Evolutionary conservation across 2,888 invertebrate genomes (phyloP), one percentile per base, ranked within the genome.

Genomic region (Neuroscelio doddi): DNA sequence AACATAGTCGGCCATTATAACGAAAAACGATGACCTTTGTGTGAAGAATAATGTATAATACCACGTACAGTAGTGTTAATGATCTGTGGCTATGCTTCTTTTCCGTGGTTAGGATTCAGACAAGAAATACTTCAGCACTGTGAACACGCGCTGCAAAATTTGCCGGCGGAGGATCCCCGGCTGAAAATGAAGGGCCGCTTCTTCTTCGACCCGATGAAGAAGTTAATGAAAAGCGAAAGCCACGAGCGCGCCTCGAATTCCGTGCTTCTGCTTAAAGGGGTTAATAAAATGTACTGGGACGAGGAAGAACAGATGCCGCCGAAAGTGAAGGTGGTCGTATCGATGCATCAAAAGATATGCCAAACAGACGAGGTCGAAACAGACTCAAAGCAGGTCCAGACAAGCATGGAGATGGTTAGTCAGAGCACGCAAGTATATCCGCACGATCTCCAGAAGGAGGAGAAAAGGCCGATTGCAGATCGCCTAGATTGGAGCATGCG

Each of bases 81-180:
- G 57, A 39, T 49, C 58, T 29, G 52, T 29, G 51, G 63, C 9
- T 27, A 12, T 32, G 41, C 38, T 59, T 38, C 62, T 53, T 64
- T 63, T 71, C 52, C 66, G 47, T 61, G 52, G 46, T 53, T 65
- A 84, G 84, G 84, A 76, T 84, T 82, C 73, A 80, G 76, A 56
- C 83, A 81, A 21, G 84, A 84, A 74, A 80, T 84, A 62, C 71
- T 82, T 52, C 80, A 78, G 21, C 76, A 80, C 51, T 84, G 84
- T 55, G 83, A 83, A 65, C 75, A 75, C 44, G 84, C 84, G 1
- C 65, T 84, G 8, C 78, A 80, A 8, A 80, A 80, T 29, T 71
- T 84, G 41, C 84, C 83, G 0, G 50, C 71, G 1, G 83, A 84
- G 64, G 84, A 84, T 71, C 80, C 80, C 1, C 80, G 84, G 12